These are phyloP conservation scores for Stegostoma tigrinum DNA, from an alignment of 2,113 vertebrate species.

Conservation along the genomic window DNA sequence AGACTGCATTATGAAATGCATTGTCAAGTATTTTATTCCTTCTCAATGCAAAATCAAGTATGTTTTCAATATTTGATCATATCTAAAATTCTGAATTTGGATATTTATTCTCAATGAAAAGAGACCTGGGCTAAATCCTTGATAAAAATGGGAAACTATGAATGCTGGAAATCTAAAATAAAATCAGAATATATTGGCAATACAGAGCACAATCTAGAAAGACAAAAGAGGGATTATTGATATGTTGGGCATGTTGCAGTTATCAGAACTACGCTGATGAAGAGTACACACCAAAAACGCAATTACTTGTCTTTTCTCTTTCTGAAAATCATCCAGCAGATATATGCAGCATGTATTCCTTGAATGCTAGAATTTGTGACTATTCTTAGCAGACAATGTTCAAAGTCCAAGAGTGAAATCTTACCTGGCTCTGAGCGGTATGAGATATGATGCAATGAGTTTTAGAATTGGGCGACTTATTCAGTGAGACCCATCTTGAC, in stretches of 20 bases:
- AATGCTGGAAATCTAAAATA: background rate
- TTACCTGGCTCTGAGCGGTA: too few relatives aligned
- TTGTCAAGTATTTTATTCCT: background rate
- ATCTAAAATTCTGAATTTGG: background rate
- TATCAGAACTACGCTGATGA: background rate
- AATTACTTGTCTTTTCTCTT: background rate
- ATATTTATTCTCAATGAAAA: slow-evolving; percentile 2
- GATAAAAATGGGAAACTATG: background rate
- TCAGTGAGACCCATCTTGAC: too few relatives aligned
- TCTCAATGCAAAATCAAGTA: background rate
- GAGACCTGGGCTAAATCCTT: background rate
- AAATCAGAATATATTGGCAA: background rate
- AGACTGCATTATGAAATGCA: background rate
- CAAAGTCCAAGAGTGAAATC: background rate
- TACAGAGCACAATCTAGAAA: background rate
- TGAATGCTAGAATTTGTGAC: background rate
- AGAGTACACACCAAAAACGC: background rate
- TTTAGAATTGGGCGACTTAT: too few relatives aligned
- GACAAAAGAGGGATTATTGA: background rate
- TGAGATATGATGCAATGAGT: too few relatives aligned
- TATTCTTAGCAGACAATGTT: background rate
- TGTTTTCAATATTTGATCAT: background rate
- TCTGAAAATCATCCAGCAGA: background rate
- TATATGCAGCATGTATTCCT: background rate
- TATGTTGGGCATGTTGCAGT: background rate